phyloP scores from a whole-genome alignment of 2,797 vertebrate genomes.

The Gorsachius magnificus region DNA sequence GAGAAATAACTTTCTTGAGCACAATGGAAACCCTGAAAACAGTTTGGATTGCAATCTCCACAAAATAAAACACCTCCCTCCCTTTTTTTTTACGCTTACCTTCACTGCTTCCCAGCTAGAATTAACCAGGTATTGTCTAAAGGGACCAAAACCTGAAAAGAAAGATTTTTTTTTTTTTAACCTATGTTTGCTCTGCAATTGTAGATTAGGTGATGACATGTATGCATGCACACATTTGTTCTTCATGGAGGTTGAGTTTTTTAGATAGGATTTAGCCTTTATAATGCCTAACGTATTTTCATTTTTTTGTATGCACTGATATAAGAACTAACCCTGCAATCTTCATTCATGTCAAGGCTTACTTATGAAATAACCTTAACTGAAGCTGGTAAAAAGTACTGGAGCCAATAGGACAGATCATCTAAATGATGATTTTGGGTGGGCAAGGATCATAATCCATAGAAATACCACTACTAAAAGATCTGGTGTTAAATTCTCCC shows the following conservation, averaged over 20 bases:
- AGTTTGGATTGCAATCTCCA: background rate
- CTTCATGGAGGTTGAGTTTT: background rate
- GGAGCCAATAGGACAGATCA: background rate
- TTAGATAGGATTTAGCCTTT: background rate
- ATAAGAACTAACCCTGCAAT: background rate
- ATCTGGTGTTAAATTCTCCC: background rate
- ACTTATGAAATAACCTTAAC: background rate
- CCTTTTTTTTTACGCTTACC: slow-evolving; percentile 66
- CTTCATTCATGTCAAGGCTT: background rate
- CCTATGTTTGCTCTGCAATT: background rate
- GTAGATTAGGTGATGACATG: background rate
- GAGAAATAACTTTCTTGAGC: background rate
- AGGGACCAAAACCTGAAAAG: slow-evolving; percentile 86
- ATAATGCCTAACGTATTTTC: background rate
- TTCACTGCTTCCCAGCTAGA: slow-evolving; percentile 88
- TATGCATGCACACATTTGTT: background rate
- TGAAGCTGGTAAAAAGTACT: background rate
- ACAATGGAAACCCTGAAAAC: background rate
- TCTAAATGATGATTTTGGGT: background rate
- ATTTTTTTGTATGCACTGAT: background rate
- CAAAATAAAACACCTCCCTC: background rate
- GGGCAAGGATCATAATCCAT: background rate
- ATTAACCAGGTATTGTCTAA: slow-evolving; percentile 83
- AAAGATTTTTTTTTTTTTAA: background rate
- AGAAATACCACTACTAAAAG: background rate